Percentiles rank a stretch among this genome's conserved stretches.
These are phyloP conservation scores for Camelus dromedarius DNA, from an alignment of 2,113 vertebrate species.

Conservation along the genomic window DNA sequence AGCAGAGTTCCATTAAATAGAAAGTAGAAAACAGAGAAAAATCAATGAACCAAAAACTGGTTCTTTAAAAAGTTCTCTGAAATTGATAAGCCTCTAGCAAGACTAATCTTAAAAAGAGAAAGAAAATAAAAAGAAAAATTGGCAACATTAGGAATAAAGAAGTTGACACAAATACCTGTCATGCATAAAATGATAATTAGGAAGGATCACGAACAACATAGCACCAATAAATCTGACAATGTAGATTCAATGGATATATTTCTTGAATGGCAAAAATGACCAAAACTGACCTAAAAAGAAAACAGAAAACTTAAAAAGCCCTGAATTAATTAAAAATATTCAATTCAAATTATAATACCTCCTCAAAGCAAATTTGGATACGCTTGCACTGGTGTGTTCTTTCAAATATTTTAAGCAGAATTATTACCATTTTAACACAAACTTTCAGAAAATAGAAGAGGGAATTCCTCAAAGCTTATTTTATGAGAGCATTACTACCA, in stretches of 20 bases:
- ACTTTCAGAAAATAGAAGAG: background rate
- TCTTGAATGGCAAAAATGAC: background rate
- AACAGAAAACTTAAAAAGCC: background rate
- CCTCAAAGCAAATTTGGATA: background rate
- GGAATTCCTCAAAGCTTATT: background rate
- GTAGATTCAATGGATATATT: background rate
- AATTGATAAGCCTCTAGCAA: background rate
- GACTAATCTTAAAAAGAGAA: background rate
- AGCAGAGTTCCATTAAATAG: background rate
- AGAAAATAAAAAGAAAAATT: no score
- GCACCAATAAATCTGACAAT: background rate
- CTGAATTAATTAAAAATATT: background rate
- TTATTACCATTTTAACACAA: background rate
- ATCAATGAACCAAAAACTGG: background rate
- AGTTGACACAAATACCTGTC: background rate
- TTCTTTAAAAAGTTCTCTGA: background rate
- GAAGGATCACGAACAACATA: background rate
- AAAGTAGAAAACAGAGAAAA: background rate
- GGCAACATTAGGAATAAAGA: background rate
- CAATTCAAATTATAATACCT: background rate
- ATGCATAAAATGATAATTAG: background rate
- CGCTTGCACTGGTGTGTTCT: background rate
- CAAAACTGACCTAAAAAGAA: background rate
- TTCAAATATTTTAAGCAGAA: background rate
- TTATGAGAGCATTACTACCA: background rate